These are phyloP conservation scores for Crotophaga sulcirostris DNA, from an alignment of 2,113 vertebrate genomes.

Conservation along the genomic window DNA sequence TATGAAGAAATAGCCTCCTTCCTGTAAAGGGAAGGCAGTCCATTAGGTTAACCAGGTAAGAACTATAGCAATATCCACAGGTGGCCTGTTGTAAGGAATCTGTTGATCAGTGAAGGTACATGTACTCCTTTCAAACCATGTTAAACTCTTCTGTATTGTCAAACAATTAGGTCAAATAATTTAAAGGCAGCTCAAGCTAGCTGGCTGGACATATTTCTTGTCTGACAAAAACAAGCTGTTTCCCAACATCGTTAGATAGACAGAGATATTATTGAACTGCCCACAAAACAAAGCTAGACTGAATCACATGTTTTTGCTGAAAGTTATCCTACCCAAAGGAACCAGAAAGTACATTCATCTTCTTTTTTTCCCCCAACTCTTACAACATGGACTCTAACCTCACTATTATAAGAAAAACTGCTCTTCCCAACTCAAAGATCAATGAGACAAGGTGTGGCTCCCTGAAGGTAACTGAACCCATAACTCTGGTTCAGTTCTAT, in stretches of 20 bases:
- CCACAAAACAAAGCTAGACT: not conserved
- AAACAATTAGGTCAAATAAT: not conserved
- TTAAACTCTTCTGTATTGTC: not conserved
- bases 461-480: not conserved
- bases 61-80: not conserved
- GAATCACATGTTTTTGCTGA: not conserved
- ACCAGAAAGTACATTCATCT: not conserved
- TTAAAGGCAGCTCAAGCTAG: not conserved
- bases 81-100: not conserved
- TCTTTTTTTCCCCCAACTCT: not conserved
- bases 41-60: not conserved
- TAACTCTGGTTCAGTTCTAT: not conserved
- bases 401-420: not conserved
- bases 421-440: not conserved
- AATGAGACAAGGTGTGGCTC: not conserved
- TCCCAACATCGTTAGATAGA: not conserved
- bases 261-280: not conserved
- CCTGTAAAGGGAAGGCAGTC: not conserved
- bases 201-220: not conserved
- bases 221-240: not conserved
- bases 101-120: not conserved
- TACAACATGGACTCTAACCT: not conserved
- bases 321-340: not conserved
- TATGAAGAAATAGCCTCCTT: slow-evolving; percentile 38
- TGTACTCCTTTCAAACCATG: not conserved